Conservation (phyloP, 2,888 invertebrate genomes). For the Mesoligia furuncula region DNA sequence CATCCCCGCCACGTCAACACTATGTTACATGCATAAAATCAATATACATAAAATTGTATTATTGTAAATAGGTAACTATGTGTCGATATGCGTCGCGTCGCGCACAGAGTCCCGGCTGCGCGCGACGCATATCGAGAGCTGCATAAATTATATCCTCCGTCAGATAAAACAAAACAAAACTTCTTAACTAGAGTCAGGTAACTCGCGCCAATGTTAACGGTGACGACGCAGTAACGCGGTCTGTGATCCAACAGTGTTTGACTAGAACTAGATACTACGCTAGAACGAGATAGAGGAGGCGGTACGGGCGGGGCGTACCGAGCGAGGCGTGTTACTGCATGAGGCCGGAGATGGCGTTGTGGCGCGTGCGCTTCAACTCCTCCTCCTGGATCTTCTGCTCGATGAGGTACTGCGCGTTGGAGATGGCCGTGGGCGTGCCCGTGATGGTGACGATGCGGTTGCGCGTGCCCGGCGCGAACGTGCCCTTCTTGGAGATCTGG, state of each 20-base stretch:
- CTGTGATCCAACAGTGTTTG: conserved; percentile 70
- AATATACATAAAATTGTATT: conserved; percentile 81
- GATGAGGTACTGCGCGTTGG: conserved; percentile 98
- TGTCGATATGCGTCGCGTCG: conserved; percentile 74
- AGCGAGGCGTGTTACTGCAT: conserved; percentile 91
- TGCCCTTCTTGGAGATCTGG: conserved; percentile 99
- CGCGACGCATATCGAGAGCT: conserved; percentile 77
- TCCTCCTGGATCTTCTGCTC: conserved; percentile 99
- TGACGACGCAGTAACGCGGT: conserved; percentile 48
- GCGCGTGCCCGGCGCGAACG: conserved; percentile 98
- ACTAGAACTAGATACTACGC: conserved; percentile 73
- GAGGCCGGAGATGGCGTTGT: conserved; percentile 94
- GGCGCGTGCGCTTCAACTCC: conserved; percentile 98
- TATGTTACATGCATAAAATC: conserved; percentile 80
- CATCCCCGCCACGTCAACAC: conserved; percentile 71
- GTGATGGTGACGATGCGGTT: conserved; percentile 99
- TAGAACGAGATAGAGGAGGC: conserved; percentile 60
- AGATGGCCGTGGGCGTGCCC: conserved; percentile 96
- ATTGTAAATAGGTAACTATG: conserved; percentile 84
- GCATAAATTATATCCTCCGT: conserved; percentile 76
- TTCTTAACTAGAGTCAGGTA: conserved; percentile 82
- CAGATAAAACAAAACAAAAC: conserved; percentile 78
- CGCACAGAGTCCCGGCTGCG: conserved; percentile 61
- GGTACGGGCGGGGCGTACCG: conserved; percentile 30
- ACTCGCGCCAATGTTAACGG: conserved; percentile 73